Evolutionary conservation across 2,888 invertebrate genomes (phyloP), one percentile per base, ranked within the genome.

Genomic region (Abrostola tripartita): DNA sequence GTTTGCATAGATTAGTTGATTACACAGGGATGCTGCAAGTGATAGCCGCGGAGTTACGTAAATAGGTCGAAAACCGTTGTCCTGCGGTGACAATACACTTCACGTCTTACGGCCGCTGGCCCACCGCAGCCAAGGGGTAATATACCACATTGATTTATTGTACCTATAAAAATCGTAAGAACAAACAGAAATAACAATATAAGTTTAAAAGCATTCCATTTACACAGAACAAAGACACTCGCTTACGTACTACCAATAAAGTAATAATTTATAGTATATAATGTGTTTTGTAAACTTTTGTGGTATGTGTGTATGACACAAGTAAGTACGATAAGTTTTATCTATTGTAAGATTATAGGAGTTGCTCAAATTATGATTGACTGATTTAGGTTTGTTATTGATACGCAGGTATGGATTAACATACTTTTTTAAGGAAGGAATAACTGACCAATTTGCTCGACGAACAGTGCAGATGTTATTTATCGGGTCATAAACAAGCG

Each of bases 21-120:
- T 78, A 84, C 82, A 76, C 81, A 86, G 84, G 73, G 81, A 79
- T 74, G 74, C 83, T 86, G 85, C 81, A 83, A 84, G 80, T 71
- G 78, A 81, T 82, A 75, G 81, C 79, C 75, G 71, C 81, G 76
- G 65, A 70, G 59, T 90, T 89, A 85, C 88, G 86, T 88, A 90
- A 90, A 87, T 88, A 80, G 88, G 85, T 80, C 88, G 78, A 79
- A 81, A 79, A 79, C 78, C 74, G 79, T 74, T 72, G 78, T 82
- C 78, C 81, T 78, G 79, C 71, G 76, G 82, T 81, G 82, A 81
- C 84, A 81, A 79, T 76, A 74, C 71, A 71, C 76, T 71, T 73
- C 71, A 80, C 75, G 78, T 74, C 24, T 4, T 9, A 2, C 44
- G 14, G n/a, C 61, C 61, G 61, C 63, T 56, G 61, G 67, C 73